Evolutionary conservation across 2,113 vertebrate species (phyloP).

Genomic region (Corythornis madagascariensis): DNA sequence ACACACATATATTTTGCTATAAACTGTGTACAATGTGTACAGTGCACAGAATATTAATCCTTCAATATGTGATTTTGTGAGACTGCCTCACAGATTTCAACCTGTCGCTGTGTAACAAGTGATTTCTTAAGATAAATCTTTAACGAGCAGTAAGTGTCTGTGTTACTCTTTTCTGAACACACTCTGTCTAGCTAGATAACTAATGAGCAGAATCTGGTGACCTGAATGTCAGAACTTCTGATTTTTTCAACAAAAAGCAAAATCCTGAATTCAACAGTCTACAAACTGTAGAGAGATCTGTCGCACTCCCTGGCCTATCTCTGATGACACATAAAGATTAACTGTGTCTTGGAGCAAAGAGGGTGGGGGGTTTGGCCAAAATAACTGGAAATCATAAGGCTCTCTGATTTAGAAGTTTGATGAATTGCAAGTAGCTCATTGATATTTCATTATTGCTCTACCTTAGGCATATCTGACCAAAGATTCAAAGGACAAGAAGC

Average conservation of each 20-base stretch:
- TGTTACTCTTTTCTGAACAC: neutral
- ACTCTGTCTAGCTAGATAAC: neutral
- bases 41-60: constrained; percentile 67
- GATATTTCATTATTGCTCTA: neutral
- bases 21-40: constrained; percentile 56
- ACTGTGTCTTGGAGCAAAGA: neutral
- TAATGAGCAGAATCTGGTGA: constrained; percentile 41
- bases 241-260: constrained; percentile 17
- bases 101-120: constrained; percentile 7
- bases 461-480: neutral
- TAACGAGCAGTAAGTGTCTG: neutral
- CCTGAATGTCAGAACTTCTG: constrained; percentile 52
- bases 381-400: neutral
- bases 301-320: neutral
- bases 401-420: neutral
- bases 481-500: neutral
- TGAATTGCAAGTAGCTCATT: neutral
- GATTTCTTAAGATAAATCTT: neutral
- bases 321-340: neutral
- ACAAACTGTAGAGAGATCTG: neutral
- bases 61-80: constrained; percentile 43
- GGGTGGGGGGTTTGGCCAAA: neutral
- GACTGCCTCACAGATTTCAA: constrained; percentile 27
- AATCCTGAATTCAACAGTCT: neutral
- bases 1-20: constrained; percentile 67